phyloP scores from a whole-genome alignment of 2,888 invertebrate species.

The Theretra japonica region DNA sequence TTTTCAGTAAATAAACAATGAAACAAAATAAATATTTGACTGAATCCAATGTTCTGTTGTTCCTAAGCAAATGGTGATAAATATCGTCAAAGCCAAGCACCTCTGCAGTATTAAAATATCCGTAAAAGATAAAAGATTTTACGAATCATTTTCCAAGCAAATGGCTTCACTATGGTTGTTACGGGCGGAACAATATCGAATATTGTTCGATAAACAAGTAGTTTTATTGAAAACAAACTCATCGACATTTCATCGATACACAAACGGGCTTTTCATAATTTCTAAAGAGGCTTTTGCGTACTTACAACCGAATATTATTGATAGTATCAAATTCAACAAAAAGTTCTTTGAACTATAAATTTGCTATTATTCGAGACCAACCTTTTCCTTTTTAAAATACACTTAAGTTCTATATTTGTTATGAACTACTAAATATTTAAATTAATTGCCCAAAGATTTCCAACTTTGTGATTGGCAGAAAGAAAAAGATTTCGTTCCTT shows the following conservation, averaged over 20 bases:
- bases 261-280: not conserved
- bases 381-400: not conserved
- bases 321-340: not conserved
- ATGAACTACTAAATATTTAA: not conserved
- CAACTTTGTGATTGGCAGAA: too few relatives aligned
- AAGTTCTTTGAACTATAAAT: not conserved
- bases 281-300: slow-evolving; percentile 17
- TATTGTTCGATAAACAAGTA: slow-evolving; percentile 3
- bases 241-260: slow-evolving; percentile 3
- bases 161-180: slow-evolving; percentile 1
- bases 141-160: not conserved
- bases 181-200: not conserved
- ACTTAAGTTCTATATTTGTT: not conserved
- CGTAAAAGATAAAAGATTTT: not conserved
- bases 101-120: not conserved
- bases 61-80: not conserved
- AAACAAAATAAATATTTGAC: too few relatives aligned
- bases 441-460: not conserved
- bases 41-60: too few relatives aligned
- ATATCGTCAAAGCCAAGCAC: not conserved
- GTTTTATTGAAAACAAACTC: slow-evolving; percentile 14
- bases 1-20: too few relatives aligned
- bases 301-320: not conserved
- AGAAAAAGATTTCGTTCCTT: too few relatives aligned
- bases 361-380: not conserved